Base-by-base conservation (phyloP, 1,140 invertebrate species). In the Magallana gigas region DNA sequence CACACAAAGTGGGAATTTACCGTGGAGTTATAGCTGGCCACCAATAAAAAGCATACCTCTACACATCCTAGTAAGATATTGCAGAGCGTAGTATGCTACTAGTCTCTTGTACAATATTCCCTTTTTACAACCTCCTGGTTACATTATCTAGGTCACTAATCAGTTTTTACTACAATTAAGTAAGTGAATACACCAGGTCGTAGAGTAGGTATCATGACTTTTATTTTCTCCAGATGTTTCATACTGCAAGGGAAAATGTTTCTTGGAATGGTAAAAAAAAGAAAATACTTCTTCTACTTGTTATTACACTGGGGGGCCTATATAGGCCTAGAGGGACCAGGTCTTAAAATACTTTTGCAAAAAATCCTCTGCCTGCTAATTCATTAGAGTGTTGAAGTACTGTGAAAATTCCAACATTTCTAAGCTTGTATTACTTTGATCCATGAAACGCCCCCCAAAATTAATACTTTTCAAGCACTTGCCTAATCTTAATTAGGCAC, bases 1-100 rank as follows among this genome's bases (percentile, higher is more conserved):
- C 68, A 36, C 68, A 76, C 68, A 76, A 76, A 76, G 68, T 76
- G 68, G 68, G 68, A 76, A 76, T 76, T 76, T 76, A 76, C 23
- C 3, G 68, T 29, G 11, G 68, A 76, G 68, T 76, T 76, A 76
- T 76, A 76, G 68, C 18, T 29, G 23, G 0, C 18, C 68, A 5
- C 68, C 7, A 29, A 76, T 76, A 76, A 76, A 76, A 76, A 11
- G 23, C 14, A 76, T 29, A 76, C 36, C 12, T 76, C 68, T 12
- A 4, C 36, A 76, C 36, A 12, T 12, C 8, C 18, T 29, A 76
- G 68, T 12, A 12, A 76, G 18, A 29, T 29, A 23, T 11, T 29
- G 23, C 9, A 76, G 68, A 7, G 5, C 18, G 68, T 29, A 11
- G 18, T 29, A 11, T 36, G 68, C n/a, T 62, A 16, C n/a, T 62